Conservation (phyloP, 2,797 vertebrate genomes). For the Xerus rutilus region DNA sequence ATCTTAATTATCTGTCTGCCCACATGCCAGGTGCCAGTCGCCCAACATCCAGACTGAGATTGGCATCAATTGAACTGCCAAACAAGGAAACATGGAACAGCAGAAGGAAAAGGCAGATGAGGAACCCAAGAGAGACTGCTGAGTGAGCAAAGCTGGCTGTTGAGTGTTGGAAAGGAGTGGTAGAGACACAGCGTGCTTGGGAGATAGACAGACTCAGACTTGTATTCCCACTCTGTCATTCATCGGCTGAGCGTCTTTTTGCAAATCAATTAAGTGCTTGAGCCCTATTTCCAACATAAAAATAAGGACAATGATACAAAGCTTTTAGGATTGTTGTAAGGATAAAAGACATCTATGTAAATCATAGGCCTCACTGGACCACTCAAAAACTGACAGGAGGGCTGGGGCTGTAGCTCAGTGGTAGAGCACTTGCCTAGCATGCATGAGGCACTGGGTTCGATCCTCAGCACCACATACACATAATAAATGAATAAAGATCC, state of each 20-base stretch:
- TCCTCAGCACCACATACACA: too few species aligned
- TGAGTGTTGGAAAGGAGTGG: neutral
- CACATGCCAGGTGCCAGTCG: constrained; percentile 47
- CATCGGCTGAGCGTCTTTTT: neutral
- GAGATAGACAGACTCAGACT: neutral
- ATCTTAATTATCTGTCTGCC: constrained; percentile 75
- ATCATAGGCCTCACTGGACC: too few species aligned
- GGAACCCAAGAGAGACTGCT: neutral
- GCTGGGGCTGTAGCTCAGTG: too few species aligned
- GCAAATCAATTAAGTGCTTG: neutral
- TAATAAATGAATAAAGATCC: too few species aligned
- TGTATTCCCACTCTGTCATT: neutral
- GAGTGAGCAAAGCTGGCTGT: neutral
- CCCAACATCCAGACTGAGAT: constrained; percentile 35
- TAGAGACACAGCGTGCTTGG: neutral
- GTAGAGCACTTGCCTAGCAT: too few species aligned
- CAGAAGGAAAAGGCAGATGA: neutral
- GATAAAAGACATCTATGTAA: neutral
- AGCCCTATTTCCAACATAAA: neutral
- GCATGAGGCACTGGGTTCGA: too few species aligned
- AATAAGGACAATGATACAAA: neutral
- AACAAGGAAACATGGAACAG: neutral
- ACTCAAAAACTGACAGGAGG: neutral
- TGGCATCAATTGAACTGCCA: constrained; percentile 50
- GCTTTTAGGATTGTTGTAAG: neutral